Percentiles rank a stretch among this genome's conserved stretches.
Conservation (phyloP, 2,797 vertebrate species). For the Coregonus suidteri region DNA sequence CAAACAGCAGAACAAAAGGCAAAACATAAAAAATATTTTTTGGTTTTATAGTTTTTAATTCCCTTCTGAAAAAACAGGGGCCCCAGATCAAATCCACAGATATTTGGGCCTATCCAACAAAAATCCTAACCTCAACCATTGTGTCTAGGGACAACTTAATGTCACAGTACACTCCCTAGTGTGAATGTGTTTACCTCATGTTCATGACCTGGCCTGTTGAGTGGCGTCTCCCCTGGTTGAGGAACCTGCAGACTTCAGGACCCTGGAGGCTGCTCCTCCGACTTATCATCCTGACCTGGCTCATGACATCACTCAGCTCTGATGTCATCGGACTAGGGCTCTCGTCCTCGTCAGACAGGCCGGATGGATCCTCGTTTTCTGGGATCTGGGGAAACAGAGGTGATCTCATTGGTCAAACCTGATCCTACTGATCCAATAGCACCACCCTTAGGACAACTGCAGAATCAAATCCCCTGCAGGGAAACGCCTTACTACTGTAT, state of each 20-base stretch:
- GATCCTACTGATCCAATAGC: neutral
- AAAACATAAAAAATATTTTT: neutral
- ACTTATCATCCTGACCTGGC: conserved; percentile 44
- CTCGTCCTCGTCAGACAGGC: conserved; percentile 63
- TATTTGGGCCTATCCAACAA: neutral
- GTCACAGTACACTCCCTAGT: neutral
- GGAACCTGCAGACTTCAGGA: conserved; percentile 54
- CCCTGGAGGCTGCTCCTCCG: conserved; percentile 66
- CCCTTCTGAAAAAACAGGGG: neutral
- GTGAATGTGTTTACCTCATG: conserved; percentile 57
- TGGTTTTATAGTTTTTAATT: neutral
- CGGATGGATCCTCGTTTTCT: conserved; percentile 74
- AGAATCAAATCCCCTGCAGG: neutral
- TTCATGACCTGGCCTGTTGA: conserved; percentile 65
- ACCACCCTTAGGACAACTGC: neutral
- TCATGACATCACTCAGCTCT: conserved; percentile 58
- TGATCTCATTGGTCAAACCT: neutral
- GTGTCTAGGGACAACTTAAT: neutral
- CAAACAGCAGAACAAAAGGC: neutral
- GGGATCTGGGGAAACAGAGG: conserved; percentile 63
- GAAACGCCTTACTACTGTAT: neutral
- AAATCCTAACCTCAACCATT: neutral
- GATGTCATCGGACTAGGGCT: conserved; percentile 41
- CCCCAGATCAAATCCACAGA: neutral
- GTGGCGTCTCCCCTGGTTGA: conserved; percentile 64